A percentile compares a stretch with the other conserved stretches of the same genome.
Conservation (phyloP, 2,797 vertebrate genomes). For the Pachyuromys duprasi region DNA sequence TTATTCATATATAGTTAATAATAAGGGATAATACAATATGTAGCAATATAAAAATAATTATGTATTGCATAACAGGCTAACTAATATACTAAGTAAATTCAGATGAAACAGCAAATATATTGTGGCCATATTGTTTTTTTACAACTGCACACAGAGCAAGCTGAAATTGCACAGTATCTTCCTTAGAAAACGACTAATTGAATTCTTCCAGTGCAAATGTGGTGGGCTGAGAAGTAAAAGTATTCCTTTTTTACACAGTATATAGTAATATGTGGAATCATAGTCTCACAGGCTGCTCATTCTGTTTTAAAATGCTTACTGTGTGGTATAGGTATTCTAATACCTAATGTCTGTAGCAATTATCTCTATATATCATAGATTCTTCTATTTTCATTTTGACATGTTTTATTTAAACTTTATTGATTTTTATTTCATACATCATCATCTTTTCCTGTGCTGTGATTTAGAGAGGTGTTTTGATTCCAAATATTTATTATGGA, state of each 20-base stretch:
- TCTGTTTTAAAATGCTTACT: neutral
- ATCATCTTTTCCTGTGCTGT: neutral
- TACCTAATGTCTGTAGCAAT: neutral
- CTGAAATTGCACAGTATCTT: neutral
- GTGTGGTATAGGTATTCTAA: neutral
- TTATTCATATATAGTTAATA: neutral
- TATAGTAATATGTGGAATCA: neutral
- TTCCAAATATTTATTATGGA: neutral
- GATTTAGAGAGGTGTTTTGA: neutral
- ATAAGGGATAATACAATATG: neutral
- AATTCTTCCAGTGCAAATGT: neutral
- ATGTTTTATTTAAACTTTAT: neutral
- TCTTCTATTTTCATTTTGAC: neutral
- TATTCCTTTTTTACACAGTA: neutral
- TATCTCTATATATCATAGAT: neutral
- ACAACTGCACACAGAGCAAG: neutral
- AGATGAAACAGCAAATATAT: neutral
- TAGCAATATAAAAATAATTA: neutral
- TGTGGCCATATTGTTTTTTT: neutral
- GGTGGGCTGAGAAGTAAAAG: neutral
- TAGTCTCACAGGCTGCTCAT: neutral
- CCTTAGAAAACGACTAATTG: neutral
- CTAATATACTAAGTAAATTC: neutral
- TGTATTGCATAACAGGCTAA: neutral
- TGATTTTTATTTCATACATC: neutral